Conservation (phyloP, 2,888 invertebrate species). For the Alcis repandata region DNA sequence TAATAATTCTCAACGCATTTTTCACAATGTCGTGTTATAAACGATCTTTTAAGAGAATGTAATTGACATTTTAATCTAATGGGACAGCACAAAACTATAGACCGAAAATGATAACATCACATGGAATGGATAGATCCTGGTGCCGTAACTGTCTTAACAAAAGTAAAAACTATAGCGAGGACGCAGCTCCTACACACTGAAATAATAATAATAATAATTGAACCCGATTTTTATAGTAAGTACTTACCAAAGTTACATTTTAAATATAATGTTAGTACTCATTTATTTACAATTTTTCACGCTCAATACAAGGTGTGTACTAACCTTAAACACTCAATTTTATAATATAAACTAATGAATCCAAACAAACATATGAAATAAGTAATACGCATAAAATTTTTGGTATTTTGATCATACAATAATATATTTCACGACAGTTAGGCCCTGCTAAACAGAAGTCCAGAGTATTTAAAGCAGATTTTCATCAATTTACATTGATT, state of each 20-base stretch:
- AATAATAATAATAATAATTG: constrained; percentile 55
- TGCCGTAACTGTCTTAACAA: constrained; percentile 62
- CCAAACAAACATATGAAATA: constrained; percentile 40
- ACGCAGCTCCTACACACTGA: constrained; percentile 63
- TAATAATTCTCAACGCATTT: constrained; percentile 16
- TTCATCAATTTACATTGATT: constrained; percentile 47
- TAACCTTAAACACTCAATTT: constrained; percentile 58
- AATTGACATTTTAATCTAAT: constrained; percentile 45
- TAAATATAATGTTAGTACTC: constrained; percentile 57
- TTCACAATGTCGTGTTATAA: constrained; percentile 22
- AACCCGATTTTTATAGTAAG: constrained; percentile 62
- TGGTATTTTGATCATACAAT: constrained; percentile 76
- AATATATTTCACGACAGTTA: constrained; percentile 68
- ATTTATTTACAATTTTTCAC: constrained; percentile 51
- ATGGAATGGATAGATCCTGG: constrained; percentile 71
- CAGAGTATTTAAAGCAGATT: constrained; percentile 45
- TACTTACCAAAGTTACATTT: constrained; percentile 67
- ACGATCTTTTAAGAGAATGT: constrained; percentile 27
- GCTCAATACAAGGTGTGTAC: constrained; percentile 48
- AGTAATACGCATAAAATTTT: constrained; percentile 56
- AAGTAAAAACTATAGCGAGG: constrained; percentile 69
- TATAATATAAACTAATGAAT: constrained; percentile 36
- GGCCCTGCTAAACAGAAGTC: constrained; percentile 63
- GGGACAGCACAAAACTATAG: constrained; percentile 45
- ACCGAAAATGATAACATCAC: constrained; percentile 44